A percentile compares a stretch with the other conserved stretches of the same genome.
phyloP scores from a whole-genome alignment of 2,888 invertebrate species.

The Lamellibrachia columna region DNA sequence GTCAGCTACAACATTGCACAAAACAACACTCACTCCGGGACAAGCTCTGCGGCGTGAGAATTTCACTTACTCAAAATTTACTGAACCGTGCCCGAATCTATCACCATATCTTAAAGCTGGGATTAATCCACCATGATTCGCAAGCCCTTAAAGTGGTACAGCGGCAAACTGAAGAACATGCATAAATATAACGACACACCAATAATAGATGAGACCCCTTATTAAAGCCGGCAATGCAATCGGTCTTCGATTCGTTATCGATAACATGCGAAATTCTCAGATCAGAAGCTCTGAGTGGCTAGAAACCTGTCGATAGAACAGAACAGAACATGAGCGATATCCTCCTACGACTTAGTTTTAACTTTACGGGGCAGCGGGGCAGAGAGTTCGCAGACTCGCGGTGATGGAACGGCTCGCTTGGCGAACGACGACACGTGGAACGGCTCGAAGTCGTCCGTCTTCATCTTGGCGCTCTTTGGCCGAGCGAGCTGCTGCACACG shows the following conservation, averaged over 20 bases:
- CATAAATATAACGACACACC: neutral
- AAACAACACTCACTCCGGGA: neutral
- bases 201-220: neutral
- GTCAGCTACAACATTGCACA: neutral
- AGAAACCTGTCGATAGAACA: neutral
- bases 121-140: neutral
- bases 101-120: neutral
- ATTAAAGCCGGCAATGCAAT: neutral
- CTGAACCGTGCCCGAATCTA: neutral
- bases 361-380: constrained; percentile 20
- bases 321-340: neutral
- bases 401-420: constrained; percentile 13
- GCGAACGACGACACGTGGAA: constrained; percentile 48
- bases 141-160: neutral
- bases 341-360: neutral
- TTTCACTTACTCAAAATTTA: neutral
- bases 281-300: too few species aligned
- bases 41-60: neutral
- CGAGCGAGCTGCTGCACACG: constrained; percentile 57
- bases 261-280: too few species aligned
- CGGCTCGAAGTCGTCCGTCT: constrained; percentile 60
- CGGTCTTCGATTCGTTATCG: too few species aligned
- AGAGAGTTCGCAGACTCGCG: constrained; percentile 19
- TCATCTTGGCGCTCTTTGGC: constrained; percentile 56
- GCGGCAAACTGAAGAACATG: neutral